A percentile compares a stretch with the other conserved stretches of the same genome.
phyloP scores from a whole-genome alignment of 2,113 vertebrate species.

The Zosterops pallidus region DNA sequence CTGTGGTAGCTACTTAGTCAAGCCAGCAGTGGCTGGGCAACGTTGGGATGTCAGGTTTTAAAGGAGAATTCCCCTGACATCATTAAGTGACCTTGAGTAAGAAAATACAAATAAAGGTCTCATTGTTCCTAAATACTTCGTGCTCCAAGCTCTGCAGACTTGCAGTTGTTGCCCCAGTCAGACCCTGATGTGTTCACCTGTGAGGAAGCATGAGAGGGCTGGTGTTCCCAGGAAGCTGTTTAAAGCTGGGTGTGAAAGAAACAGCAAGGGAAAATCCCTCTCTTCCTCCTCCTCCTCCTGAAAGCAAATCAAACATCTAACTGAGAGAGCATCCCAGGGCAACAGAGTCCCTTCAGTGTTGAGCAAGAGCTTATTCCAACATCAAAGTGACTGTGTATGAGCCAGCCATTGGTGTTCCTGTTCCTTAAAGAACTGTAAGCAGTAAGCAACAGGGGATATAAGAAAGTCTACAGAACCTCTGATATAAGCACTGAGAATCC shows the following conservation, averaged over 20 bases:
- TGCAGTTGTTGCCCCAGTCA: neutral
- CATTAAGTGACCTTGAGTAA: neutral
- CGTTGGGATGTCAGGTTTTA: neutral
- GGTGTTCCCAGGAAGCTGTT: neutral
- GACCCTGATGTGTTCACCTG: neutral
- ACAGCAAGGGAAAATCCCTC: neutral
- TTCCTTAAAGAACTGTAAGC: neutral
- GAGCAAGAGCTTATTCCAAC: neutral
- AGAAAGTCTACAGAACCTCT: neutral
- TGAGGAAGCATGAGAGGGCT: neutral
- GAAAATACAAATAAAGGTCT: neutral
- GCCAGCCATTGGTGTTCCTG: neutral
- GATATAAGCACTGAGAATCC: neutral
- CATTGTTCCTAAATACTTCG: neutral
- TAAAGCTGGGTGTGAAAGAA: neutral
- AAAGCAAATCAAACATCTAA: slow-evolving; percentile 2
- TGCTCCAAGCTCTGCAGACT: neutral
- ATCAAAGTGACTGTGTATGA: neutral
- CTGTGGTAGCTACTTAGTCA: neutral
- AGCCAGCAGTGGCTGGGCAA: neutral
- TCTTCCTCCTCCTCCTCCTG: neutral
- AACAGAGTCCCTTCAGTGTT: neutral
- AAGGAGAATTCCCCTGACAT: neutral
- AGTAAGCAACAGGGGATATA: neutral
- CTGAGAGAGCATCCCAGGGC: neutral